A percentile compares a stretch with the other conserved stretches of the same genome.
Evolutionary conservation across 2,888 invertebrate species (phyloP).

Genomic region (Mythimna vitellina): DNA sequence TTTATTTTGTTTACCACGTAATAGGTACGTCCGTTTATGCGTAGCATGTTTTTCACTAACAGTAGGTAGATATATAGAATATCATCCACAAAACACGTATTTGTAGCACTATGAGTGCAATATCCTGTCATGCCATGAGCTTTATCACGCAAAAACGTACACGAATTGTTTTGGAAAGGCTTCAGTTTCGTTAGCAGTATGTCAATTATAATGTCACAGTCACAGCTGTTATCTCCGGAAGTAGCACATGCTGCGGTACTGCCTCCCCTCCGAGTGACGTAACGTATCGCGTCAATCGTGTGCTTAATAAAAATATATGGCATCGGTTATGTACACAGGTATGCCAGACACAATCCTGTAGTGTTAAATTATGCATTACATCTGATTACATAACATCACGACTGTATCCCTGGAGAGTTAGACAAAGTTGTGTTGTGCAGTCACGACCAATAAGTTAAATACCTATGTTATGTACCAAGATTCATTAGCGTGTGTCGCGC

Average conservation of each 20-base stretch:
- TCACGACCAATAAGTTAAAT: no score
- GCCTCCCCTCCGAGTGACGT: neutral
- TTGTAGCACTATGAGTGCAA: constrained; percentile 11
- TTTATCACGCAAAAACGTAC: constrained; percentile 2
- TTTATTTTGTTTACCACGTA: neutral
- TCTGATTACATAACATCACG: neutral
- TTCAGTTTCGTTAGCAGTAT: constrained; percentile 33
- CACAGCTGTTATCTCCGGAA: constrained; percentile 39
- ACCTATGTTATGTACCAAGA: no score
- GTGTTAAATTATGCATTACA: constrained; percentile 17
- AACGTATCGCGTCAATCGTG: neutral
- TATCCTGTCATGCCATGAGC: neutral
- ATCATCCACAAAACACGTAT: constrained; percentile 1
- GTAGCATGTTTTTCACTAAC: neutral
- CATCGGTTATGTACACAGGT: constrained; percentile 6
- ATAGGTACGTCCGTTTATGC: constrained; percentile 3
- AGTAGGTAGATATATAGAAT: neutral
- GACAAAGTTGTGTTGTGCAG: no score
- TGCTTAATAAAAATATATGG: constrained; percentile 10
- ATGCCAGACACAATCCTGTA: no score
- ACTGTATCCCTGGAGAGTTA: neutral
- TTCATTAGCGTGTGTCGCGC: no score
- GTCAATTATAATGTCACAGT: constrained; percentile 30
- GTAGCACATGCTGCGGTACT: constrained; percentile 31
- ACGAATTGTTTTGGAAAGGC: constrained; percentile 20